Evolutionary conservation across 2,797 vertebrate genomes (phyloP), one percentile per base, ranked within the genome.

Genomic region (Molossus alvarezi): DNA sequence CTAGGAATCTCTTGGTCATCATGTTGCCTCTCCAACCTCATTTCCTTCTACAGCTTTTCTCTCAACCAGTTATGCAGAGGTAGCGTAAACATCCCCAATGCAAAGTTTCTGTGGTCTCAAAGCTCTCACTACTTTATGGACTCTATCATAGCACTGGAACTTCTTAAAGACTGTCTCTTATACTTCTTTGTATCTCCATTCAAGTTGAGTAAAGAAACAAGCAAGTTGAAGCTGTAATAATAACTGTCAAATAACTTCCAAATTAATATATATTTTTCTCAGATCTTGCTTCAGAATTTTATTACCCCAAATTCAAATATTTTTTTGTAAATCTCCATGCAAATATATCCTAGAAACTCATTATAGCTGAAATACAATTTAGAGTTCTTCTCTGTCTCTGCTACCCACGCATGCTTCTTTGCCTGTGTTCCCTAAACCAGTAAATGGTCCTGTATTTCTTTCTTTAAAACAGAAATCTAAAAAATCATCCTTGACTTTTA

Each of bases 141-240:
- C 17, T 33, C 29, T 58, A 45, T 73, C n/a, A 92, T 55, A 51
- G n/a, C 25, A 27, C 7, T 27, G 58, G n/a, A 57, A 83, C 7
- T 82, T 76, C 62, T 80, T 62, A 83, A 84, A 64, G 88, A 76
- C 20, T 37, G 4, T 83, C 69, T 83, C 64, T 73, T 62, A 20
- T 71, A 84, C 11, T 88, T 71, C 79, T 76, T 89, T 80, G 58
- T 17, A 9, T 90, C 37, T 90, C 60, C 10, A 77, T 76, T 81
- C 64, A 5, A 62, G 20, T 55, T 29, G 77, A 80, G 23, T 85
- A 58, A 94, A 82, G 8, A 71, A 95, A 73, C 6, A 79, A 29
- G 8, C 18, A 96, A 77, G 10, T 53, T 65, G 9, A 67, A 95
- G 53, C 9, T 75, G 57, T 55, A 81, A n/a, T 80, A 95, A 37